phyloP scores from a whole-genome alignment of 2,888 invertebrate genomes.

The Tenthredo livida region DNA sequence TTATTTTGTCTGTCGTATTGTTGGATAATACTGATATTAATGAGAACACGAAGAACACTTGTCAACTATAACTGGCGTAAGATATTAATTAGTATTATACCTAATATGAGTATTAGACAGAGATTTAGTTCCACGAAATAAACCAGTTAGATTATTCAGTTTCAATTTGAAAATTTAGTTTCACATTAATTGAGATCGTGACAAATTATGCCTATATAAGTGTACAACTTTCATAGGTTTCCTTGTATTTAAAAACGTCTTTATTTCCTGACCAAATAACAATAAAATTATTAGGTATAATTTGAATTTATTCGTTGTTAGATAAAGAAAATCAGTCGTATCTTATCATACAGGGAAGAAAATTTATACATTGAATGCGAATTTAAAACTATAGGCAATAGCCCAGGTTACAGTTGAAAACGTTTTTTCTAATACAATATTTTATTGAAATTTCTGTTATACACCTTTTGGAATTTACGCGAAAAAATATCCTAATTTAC shows the following conservation, averaged over 20 bases:
- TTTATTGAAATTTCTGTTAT: slow-evolving; percentile 6
- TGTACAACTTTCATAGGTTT: neutral
- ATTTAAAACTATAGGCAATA: slow-evolving; percentile 19
- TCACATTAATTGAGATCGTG: neutral
- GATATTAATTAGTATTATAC: slow-evolving; percentile 13
- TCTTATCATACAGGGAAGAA: neutral
- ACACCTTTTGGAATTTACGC: neutral
- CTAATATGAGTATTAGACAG: neutral
- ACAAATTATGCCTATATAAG: neutral
- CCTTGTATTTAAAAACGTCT: neutral
- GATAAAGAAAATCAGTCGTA: neutral
- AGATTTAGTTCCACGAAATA: slow-evolving; percentile 11
- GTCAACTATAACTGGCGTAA: slow-evolving; percentile 42
- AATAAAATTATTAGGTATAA: neutral
- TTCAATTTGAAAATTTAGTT: neutral
- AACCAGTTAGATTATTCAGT: neutral
- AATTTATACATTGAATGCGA: neutral
- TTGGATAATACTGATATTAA: neutral
- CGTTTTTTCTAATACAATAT: neutral
- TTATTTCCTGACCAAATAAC: neutral
- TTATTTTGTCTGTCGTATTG: neutral
- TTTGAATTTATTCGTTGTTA: neutral
- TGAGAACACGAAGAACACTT: slow-evolving; percentile 38
- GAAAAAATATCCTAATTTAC: neutral
- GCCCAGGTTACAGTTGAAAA: slow-evolving; percentile 34